These are phyloP conservation scores for Myripristis jacobus DNA, from an alignment of 2,797 vertebrate species.

Conservation along the genomic window DNA sequence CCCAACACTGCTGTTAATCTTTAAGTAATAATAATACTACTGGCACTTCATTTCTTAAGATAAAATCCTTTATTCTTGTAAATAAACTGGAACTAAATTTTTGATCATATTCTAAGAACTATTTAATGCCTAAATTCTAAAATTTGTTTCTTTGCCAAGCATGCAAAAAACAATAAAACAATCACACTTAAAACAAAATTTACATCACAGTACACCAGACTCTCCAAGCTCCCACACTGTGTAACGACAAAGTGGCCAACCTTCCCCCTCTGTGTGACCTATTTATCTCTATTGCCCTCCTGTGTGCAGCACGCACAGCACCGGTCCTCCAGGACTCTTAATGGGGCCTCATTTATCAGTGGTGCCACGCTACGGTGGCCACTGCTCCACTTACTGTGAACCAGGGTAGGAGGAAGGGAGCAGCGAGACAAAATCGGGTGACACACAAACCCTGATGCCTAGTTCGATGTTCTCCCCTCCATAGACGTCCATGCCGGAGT, in stretches of 20 bases:
- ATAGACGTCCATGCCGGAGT: constrained; percentile 97
- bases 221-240: constrained; percentile 13
- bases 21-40: too few species aligned
- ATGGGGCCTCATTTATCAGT: constrained; percentile 74
- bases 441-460: constrained; percentile 94
- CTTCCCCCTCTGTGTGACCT: constrained; percentile 55
- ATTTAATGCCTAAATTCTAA: too few species aligned
- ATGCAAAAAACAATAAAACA: background rate
- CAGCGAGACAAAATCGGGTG: constrained; percentile 53
- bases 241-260: constrained; percentile 16
- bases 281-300: constrained; percentile 62
- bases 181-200: background rate
- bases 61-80: too few species aligned
- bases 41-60: too few species aligned
- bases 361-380: constrained; percentile 50
- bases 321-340: constrained; percentile 63
- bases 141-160: background rate
- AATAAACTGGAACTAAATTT: too few species aligned
- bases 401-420: constrained; percentile 42
- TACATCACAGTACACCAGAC: constrained; percentile 14
- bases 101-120: too few species aligned
- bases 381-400: constrained; percentile 71
- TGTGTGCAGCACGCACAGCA: constrained; percentile 45
- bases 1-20: too few species aligned
- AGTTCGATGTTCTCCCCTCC: constrained; percentile 99